A percentile compares a stretch with the other conserved stretches of the same genome.
These are phyloP conservation scores for Drosophila sturtevanti DNA, from an alignment of 1,140 invertebrate species.

Conservation along the genomic window DNA sequence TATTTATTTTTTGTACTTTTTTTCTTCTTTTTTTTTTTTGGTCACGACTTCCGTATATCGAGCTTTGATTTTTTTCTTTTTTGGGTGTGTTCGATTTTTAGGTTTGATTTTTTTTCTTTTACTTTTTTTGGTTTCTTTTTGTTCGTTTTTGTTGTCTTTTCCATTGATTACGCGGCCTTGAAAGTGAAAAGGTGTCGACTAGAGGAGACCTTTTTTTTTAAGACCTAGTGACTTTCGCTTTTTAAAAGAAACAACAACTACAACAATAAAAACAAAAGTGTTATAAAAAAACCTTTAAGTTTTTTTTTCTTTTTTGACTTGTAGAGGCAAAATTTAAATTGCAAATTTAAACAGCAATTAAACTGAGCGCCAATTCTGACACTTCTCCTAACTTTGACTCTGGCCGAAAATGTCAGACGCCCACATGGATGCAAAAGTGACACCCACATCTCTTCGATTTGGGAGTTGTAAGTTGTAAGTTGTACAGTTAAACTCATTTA, in stretches of 20 bases:
- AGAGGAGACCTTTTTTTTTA: constrained; percentile 3
- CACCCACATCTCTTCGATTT: constrained; percentile 41
- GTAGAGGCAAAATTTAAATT: constrained; percentile 35
- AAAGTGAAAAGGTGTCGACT: constrained; percentile 82
- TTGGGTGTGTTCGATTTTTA: constrained; percentile 47
- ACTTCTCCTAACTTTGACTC: constrained; percentile 30
- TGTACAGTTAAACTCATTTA: constrained; percentile 31
- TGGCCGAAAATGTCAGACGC: constrained; percentile 59
- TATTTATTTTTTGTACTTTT: constrained; percentile 55
- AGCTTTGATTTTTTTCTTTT: constrained; percentile 41
- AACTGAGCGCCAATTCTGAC: constrained; percentile 59
- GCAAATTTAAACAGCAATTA: constrained; percentile 66
- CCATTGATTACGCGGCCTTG: constrained; percentile 71
- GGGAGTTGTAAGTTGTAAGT: not conserved
- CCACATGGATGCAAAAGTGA: constrained; percentile 39
- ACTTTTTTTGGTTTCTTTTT: not conserved
- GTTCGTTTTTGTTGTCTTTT: constrained; percentile 22
- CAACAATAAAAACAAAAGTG: constrained; percentile 25
- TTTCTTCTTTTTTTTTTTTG: constrained; percentile 34
- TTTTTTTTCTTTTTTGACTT: constrained; percentile 8
- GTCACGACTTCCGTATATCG: constrained; percentile 68
- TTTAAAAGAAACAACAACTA: constrained; percentile 38
- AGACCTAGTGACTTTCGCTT: constrained; percentile 75
- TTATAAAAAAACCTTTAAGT: not conserved
- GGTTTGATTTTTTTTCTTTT: constrained; percentile 29